Evolutionary conservation across 2,797 vertebrate genomes (phyloP).

Genomic region (Arrhamphus sclerolepis): DNA sequence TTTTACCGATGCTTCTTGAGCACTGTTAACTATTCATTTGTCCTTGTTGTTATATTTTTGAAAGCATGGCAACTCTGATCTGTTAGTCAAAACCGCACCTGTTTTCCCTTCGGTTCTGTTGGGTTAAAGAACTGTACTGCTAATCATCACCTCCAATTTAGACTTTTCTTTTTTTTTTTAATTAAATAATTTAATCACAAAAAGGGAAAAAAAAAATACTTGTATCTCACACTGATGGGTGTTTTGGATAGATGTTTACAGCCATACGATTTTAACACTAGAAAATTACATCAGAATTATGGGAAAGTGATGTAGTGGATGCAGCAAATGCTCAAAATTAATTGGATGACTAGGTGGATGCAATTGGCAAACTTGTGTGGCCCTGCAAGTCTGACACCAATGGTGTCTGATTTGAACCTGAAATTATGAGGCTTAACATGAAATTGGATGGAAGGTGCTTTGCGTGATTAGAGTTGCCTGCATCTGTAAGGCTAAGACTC

Average conservation of each 20-base stretch:
- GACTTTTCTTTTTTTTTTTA: too few species aligned
- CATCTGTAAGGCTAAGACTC: constrained; percentile 50
- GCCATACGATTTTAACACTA: too few species aligned
- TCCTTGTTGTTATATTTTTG: background rate
- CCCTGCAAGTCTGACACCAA: constrained; percentile 19
- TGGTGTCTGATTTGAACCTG: constrained; percentile 49
- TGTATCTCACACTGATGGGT: too few species aligned
- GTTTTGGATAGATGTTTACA: too few species aligned
- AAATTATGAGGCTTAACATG: constrained; percentile 8
- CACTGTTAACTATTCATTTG: constrained; percentile 22
- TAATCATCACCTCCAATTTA: too few species aligned
- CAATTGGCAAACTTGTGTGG: constrained; percentile 1
- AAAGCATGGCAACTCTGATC: constrained; percentile 63
- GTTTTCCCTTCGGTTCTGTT: background rate
- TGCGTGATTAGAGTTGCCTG: constrained; percentile 59
- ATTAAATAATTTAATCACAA: too few species aligned
- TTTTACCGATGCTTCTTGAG: constrained; percentile 42
- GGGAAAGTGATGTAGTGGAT: background rate
- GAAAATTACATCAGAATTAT: too few species aligned
- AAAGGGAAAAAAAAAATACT: too few species aligned
- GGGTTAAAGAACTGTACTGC: too few species aligned
- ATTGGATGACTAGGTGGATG: constrained; percentile 19
- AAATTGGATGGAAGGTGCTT: constrained; percentile 27
- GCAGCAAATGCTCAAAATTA: constrained; percentile 23
- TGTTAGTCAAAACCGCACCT: constrained; percentile 39